These are phyloP conservation scores for Chymomyza fuscimana DNA, from an alignment of 2,888 invertebrate genomes.

Conservation along the genomic window DNA sequence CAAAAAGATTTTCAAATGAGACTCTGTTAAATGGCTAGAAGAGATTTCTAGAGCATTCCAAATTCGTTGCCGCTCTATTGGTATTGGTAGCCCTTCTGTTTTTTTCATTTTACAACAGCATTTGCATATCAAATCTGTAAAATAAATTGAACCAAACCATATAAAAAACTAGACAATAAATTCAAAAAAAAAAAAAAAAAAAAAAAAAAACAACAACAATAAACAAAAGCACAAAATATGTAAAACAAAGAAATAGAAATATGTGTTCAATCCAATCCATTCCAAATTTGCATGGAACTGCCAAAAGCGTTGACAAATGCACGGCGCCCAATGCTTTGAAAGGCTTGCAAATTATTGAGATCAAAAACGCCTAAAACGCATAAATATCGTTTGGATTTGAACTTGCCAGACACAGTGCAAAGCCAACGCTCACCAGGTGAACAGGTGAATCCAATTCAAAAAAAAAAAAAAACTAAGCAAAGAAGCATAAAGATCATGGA, in stretches of 20 bases:
- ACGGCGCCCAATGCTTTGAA: not conserved
- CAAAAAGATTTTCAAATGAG: too few species aligned
- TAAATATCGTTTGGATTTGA: not conserved
- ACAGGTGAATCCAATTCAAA: not conserved
- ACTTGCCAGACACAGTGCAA: constrained; percentile 19
- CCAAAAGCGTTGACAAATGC: constrained; percentile 10
- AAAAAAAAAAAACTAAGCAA: not conserved
- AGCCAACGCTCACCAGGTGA: constrained; percentile 16
- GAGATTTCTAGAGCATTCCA: not conserved
- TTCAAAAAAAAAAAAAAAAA: constrained; percentile 2
- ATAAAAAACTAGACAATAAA: not conserved
- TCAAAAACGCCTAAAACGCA: constrained; percentile 1
- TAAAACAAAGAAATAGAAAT: constrained; percentile 10
- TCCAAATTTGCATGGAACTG: not conserved
- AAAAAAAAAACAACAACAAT: not conserved
- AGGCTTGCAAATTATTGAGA: not conserved
- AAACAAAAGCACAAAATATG: not conserved
- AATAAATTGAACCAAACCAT: not conserved
- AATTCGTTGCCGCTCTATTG: not conserved
- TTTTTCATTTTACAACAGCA: not conserved
- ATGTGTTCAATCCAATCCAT: not conserved
- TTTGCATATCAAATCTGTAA: not conserved
- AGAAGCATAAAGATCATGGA: not conserved
- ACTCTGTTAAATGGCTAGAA: not conserved
- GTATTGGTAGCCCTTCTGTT: not conserved